A percentile compares a stretch with the other conserved stretches of the same genome.
Evolutionary conservation across 2,888 invertebrate genomes (phyloP).

Genomic region (Nomada hirtipes): DNA sequence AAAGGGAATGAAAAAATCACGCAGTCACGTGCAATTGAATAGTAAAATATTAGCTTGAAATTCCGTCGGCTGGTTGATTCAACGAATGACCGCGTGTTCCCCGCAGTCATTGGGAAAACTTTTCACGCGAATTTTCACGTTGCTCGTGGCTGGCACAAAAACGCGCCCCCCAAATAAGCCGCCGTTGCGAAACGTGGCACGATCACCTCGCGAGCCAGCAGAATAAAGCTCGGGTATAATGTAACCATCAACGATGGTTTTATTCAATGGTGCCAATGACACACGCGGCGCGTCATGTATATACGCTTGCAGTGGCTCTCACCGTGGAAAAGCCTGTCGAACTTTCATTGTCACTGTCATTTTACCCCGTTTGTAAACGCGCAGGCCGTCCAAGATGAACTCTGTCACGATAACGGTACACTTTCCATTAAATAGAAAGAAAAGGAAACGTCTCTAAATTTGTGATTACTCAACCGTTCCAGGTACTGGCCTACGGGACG

Average conservation of each 20-base stretch:
- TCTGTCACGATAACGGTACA: no score
- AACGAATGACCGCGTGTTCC: no score
- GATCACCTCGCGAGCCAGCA: slow-evolving; percentile 45
- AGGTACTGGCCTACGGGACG: no score
- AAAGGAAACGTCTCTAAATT: no score
- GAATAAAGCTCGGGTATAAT: slow-evolving; percentile 61
- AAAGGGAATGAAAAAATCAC: no score
- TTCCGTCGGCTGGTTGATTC: no score
- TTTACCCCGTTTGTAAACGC: not conserved
- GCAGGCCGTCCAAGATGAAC: no score
- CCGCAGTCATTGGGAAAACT: no score
- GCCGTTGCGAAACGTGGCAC: slow-evolving; percentile 46
- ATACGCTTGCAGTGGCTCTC: slow-evolving; percentile 54
- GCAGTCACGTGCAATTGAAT: no score
- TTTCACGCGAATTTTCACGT: not conserved
- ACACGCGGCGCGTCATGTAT: slow-evolving; percentile 50
- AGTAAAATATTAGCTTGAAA: no score
- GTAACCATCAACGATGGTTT: slow-evolving; percentile 55
- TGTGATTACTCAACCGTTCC: no score
- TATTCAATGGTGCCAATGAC: slow-evolving; percentile 69
- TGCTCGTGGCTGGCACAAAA: not conserved
- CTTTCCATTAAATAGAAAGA: no score
- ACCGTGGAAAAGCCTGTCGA: not conserved
- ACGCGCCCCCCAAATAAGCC: slow-evolving; percentile 7
- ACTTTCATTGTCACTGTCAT: not conserved